Evolutionary conservation across 2,888 invertebrate species (phyloP).

Genomic region (Gryllus longicercus): DNA sequence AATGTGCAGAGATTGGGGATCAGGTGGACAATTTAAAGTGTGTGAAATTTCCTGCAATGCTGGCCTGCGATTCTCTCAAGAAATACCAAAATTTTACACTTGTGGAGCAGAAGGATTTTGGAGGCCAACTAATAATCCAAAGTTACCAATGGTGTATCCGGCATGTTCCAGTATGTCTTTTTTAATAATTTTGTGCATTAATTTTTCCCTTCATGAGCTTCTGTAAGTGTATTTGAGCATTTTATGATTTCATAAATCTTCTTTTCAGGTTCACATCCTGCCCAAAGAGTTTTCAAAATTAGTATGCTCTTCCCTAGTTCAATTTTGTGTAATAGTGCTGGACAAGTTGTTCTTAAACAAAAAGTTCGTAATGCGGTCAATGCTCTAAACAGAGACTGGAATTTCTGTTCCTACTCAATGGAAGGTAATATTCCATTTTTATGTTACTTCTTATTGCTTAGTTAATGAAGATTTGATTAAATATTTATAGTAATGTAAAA

Average conservation of each 20-base stretch:
- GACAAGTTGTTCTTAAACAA: conserved; percentile 85
- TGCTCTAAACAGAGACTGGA: conserved; percentile 90
- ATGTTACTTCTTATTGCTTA: neutral
- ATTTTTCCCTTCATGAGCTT: neutral
- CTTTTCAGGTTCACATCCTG: conserved; percentile 70
- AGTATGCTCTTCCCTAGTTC: conserved; percentile 93
- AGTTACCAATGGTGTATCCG: conserved; percentile 79
- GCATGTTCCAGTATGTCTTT: conserved; percentile 76
- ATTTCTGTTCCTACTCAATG: conserved; percentile 88
- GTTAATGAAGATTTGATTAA: conserved; percentile 12
- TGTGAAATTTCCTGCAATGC: conserved; percentile 86
- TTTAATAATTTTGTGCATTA: neutral
- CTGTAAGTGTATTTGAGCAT: no score
- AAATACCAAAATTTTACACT: conserved; percentile 93
- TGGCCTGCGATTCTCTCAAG: conserved; percentile 85
- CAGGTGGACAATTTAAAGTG: conserved; percentile 91
- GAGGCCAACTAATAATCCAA: conserved; percentile 82
- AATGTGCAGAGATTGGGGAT: conserved; percentile 93
- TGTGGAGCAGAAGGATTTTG: conserved; percentile 98
- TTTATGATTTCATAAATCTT: no score
- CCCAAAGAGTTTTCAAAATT: conserved; percentile 92
- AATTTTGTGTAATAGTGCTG: conserved; percentile 93
- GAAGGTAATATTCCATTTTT: conserved; percentile 57
- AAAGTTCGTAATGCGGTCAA: conserved; percentile 86
- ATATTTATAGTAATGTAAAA: neutral